Base-by-base conservation (phyloP, 2,888 invertebrate genomes). In the Epinotia ramella region DNA sequence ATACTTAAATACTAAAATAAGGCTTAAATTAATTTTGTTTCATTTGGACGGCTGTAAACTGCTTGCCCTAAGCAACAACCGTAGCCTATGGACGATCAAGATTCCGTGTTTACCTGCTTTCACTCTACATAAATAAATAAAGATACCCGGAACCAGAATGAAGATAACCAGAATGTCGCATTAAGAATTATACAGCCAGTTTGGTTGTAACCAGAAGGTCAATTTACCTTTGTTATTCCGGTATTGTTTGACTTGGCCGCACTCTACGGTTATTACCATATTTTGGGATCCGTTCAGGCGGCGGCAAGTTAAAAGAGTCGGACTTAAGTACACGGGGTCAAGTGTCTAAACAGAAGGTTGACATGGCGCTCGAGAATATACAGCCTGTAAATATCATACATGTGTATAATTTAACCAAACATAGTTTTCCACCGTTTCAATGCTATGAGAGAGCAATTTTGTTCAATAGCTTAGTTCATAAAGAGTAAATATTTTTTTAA, bases 141-240 rank as follows among this genome's bases (percentile, higher is more conserved):
- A 33, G 33, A 33, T 33, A 9, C 40, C 40, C 40, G 9, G 7
- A 40, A 40, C 40, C 9, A 40, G 40, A 40, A 7, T 33, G 33
- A 33, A 33, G 33, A 33, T 28, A 28, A 28, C 33, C 33, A 33
- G 33, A 33, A 28, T 33, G 28, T 24, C 24, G 59, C 33, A 2
- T 33, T 33, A 33, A 33, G 33, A 33, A 33, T 33, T 33, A 33
- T 6, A 2, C 60, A 16, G 28, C 40, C 63, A 33, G 0, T 7
- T n/a, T 33, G 16, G 13, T n/a, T 62, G 33, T 24, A n/a, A 46
- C 60, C 66, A 53, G 66, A 60, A 73, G 75, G 75, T 75, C 66
- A 75, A 71, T 75, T 75, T 70, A 60, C 75, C 70, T 75, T 66
- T 71, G 65, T 66, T 66, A 75, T 71, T 66, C 66, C 71, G 60